A percentile compares a stretch with the other conserved stretches of the same genome.
Conservation (phyloP, 2,888 invertebrate genomes). For the Tricholauxania praeusta region DNA sequence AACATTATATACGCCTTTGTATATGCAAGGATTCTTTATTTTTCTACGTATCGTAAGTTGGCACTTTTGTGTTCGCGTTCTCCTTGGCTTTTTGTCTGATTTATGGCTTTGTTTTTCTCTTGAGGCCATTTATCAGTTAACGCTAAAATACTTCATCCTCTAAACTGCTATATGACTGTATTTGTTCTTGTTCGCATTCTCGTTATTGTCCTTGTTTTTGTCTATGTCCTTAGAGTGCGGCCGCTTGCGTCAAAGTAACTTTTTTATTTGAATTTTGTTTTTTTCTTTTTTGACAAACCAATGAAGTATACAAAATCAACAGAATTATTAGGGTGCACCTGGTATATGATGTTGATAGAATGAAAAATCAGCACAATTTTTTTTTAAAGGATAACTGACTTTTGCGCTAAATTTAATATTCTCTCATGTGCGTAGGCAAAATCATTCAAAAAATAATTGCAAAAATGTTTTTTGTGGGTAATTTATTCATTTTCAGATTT, state of each 20-base stretch:
- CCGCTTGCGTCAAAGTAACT: background rate
- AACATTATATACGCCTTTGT: background rate
- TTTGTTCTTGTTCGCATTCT: background rate
- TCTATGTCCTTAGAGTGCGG: background rate
- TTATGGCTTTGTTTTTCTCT: conserved; percentile 34
- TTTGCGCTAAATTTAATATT: no score
- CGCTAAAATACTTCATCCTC: conserved; percentile 23
- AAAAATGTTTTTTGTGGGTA: no score
- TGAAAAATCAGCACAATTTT: no score
- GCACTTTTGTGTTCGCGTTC: background rate
- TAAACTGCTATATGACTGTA: no score
- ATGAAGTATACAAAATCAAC: no score
- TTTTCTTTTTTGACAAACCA: background rate
- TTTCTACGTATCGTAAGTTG: background rate
- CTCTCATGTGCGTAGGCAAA: no score
- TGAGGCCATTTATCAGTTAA: conserved; percentile 35
- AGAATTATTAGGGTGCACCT: no score
- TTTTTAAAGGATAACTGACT: no score
- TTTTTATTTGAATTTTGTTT: background rate
- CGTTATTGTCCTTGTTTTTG: background rate
- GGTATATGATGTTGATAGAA: no score
- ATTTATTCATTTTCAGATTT: no score
- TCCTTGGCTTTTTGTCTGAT: conserved; percentile 19
- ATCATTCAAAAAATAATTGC: no score
- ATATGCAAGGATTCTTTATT: background rate